Evolutionary conservation across 2,888 invertebrate genomes (phyloP), one percentile per base, ranked within the genome.

Genomic region (Epinotia demarniana): DNA sequence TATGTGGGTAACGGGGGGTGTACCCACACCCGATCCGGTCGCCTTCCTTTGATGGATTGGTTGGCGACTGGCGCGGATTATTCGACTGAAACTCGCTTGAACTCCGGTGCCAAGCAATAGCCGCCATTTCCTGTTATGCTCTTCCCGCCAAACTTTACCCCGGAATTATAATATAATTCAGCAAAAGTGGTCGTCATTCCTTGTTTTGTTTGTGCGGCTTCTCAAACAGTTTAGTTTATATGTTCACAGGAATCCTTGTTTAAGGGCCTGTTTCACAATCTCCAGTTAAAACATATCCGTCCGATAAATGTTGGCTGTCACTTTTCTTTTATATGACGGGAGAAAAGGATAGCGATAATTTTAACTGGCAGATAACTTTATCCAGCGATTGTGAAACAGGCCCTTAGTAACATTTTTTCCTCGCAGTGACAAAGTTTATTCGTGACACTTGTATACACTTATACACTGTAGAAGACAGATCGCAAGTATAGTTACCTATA

Each of bases 11-110:
- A 88, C 87, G 82, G 89, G 89, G 89, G 89, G 87, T 85, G 82
- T 81, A 83, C 91, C 88, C 91, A 90, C 92, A 88, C 92, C 92
- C 92, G 86, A 89, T 90, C 84, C 90, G 85, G 89, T 85, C 91
- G 85, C 92, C 93, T 92, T 90, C 91, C 93, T 93, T 93, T 94
- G 94, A 94, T 94, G 94, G 94, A 94, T 94, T 93, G 93, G 93
- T 91, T 89, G 91, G 91, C 92, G 92, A 92, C 91, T 91, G 90
- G 89, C 88, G 89, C 88, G 92, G 90, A 92, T 92, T 91, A 80
- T 90, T 92, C 91, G 88, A 89, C 89, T 90, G 87, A 90, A 92
- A 89, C 90, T 89, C 90, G 84, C 87, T 87, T 88, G 86, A 90
- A 91, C 91, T 89, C 86, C 78, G 85, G 86, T 85, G 87, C 86